Conservation (phyloP, 2,888 invertebrate genomes). For the Caenorhabditis panamensis region DNA sequence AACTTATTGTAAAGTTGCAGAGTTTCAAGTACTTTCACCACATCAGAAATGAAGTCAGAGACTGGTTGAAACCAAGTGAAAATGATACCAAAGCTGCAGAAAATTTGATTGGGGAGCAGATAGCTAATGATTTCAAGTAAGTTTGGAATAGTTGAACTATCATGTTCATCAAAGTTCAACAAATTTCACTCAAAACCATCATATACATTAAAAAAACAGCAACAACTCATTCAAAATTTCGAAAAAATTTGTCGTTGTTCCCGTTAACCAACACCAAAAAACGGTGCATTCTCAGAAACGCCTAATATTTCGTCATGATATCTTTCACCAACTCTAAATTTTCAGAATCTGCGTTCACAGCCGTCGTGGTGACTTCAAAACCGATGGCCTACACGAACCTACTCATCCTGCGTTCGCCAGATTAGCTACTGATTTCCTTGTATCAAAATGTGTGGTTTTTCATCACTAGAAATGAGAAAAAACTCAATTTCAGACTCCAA, state of each 20-base stretch:
- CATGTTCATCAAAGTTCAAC: no score
- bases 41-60: background rate
- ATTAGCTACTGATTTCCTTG: slow-evolving; percentile 31
- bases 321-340: slow-evolving; percentile 12
- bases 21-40: slow-evolving; percentile 8
- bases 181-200: no score
- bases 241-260: no score
- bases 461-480: background rate
- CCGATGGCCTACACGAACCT: slow-evolving; percentile 38
- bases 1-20: background rate
- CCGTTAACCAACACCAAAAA: no score
- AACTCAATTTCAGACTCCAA: no score
- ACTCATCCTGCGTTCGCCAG: slow-evolving; percentile 33
- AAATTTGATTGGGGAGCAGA: background rate
- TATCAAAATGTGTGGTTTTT: slow-evolving; percentile 23
- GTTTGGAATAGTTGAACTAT: no score
- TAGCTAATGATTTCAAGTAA: slow-evolving; percentile 1
- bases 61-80: background rate
- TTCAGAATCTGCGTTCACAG: slow-evolving; percentile 54
- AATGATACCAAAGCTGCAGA: background rate
- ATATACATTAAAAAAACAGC: no score
- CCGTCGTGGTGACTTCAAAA: slow-evolving; percentile 48
- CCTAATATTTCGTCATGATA: background rate
- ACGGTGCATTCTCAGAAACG: no score
- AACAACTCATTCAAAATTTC: no score